Evolutionary conservation across 2,797 vertebrate species (phyloP), one percentile per base, ranked within the genome.

Genomic region (Megaceryle alcyon): DNA sequence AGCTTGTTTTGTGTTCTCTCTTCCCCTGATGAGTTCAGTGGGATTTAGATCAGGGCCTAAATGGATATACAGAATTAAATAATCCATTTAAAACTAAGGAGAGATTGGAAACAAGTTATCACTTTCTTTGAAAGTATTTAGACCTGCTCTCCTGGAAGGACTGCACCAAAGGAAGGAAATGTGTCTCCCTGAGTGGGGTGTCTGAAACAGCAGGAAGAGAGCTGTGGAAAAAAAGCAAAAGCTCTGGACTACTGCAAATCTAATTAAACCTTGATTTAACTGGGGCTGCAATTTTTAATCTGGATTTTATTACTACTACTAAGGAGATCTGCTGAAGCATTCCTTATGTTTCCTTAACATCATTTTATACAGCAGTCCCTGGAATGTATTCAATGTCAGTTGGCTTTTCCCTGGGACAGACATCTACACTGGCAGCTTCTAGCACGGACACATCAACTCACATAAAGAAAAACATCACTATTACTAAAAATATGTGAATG

Each of bases 401-500:
- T 49, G 21, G 15, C 33, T 75, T 84, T 57, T 70, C 80, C 63
- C 64, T 68, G 66, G 66, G 54, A 82, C 31, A 70, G 75, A 78
- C 56, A 88, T 53, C 28, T 80, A 85, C 4, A 8, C 60, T 66
- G 68, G 59, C 92, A 95, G 91, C 54, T 90, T 91, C 83, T 65
- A 80, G 57, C 71, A 84, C 72, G 65, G 79, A 86, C 86, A 53
- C 35, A 29, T 77, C 44, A 78, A 75, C 29, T 79, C 83, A 80
- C 16, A 60, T n/a, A 61, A 53, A 68, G 26, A 15, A 65, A 65
- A 64, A 64, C 81, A 75, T 17, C 39, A 66, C 41, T 59, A 69
- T 85, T 78, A 46, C 81, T 95, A 93, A 93, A 92, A 96, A 87
- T 80, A 92, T 19, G 83, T 81, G 54, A 87, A 87, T 29, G 41